Base-by-base conservation (phyloP, 2,888 invertebrate genomes). In the Polietes domitor region DNA sequence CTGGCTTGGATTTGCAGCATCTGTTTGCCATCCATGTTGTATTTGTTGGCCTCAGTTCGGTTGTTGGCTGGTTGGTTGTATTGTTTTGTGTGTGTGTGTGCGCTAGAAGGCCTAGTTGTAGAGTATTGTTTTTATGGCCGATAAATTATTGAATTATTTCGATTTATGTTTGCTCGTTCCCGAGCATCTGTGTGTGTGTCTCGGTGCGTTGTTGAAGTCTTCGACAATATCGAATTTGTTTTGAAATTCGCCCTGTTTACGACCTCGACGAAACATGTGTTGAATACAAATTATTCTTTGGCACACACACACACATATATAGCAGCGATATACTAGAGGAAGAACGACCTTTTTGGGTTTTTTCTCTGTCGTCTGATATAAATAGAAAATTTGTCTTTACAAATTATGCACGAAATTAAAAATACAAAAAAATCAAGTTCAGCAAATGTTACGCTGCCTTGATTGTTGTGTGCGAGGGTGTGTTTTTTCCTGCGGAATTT, bases 261-360 rank as follows among this genome's bases (percentile, higher is more conserved):
- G 73, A 47, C 68, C 80, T 80, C 61, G 74, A 26, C 41, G 73
- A 74, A 80, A 71, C 83, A 80, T 83, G 83, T 83, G 74, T 83
- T 80, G 83, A 74, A 80, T 83, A 77, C 77, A 77, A 68, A 65
- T 37, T 65, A 65, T 41, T 19, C 37, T n/a, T 47, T 21, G 53
- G 5, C 53, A 53, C 21, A 53, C 5, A 5, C n/a, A 17, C 19
- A 19, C 50, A 58, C 37, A 12, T 37, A n/a, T n/a, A n/a, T n/a
- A n/a, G n/a, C n/a, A n/a, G n/a, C n/a, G n/a, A n/a, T n/a, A n/a
- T n/a, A n/a, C n/a, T n/a, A n/a, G n/a, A n/a, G n/a, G n/a, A 50
- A 50, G 32, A 32, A 47, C 24, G 58, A 24, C 24, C 47, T 47
- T 47, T 47, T 58, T 58, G 24, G 26, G 58, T 7, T 37, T 2